A percentile compares a stretch with the other conserved stretches of the same genome.
phyloP scores from a whole-genome alignment of 2,888 invertebrate genomes.

The Alcis repandata region DNA sequence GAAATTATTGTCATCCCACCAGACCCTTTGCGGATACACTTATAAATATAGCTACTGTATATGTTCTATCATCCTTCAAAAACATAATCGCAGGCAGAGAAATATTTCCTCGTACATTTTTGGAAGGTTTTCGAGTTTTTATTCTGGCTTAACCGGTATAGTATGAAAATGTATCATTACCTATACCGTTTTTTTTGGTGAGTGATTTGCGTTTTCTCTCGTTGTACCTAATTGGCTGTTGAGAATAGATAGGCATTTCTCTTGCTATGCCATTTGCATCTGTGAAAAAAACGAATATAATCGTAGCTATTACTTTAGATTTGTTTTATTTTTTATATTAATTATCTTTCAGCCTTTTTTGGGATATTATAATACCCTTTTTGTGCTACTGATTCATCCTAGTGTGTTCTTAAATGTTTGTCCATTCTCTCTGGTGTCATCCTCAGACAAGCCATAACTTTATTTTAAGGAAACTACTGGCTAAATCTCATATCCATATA shows the following conservation, averaged over 20 bases:
- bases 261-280: not conserved
- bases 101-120: slow-evolving; percentile 26
- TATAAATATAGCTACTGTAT: slow-evolving; percentile 16
- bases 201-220: slow-evolving; percentile 28
- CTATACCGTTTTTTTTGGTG: slow-evolving; percentile 21
- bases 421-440: slow-evolving; percentile 4
- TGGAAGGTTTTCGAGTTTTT: slow-evolving; percentile 5
- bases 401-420: slow-evolving; percentile 2
- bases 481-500: slow-evolving; percentile 39
- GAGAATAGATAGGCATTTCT: slow-evolving; percentile 16
- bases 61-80: slow-evolving; percentile 26
- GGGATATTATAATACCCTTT: too few relatives aligned
- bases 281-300: not conserved
- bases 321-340: too few relatives aligned
- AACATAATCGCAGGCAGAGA: slow-evolving; percentile 18
- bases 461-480: slow-evolving; percentile 50
- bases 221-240: slow-evolving; percentile 10
- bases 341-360: too few relatives aligned
- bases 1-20: slow-evolving; percentile 54
- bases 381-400: not conserved
- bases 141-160: slow-evolving; percentile 17
- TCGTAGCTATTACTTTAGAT: not conserved
- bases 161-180: slow-evolving; percentile 33
- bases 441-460: slow-evolving; percentile 30
- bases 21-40: slow-evolving; percentile 30